Conservation (phyloP, 2,113 vertebrate genomes). For the Hydrolagus affinis region DNA sequence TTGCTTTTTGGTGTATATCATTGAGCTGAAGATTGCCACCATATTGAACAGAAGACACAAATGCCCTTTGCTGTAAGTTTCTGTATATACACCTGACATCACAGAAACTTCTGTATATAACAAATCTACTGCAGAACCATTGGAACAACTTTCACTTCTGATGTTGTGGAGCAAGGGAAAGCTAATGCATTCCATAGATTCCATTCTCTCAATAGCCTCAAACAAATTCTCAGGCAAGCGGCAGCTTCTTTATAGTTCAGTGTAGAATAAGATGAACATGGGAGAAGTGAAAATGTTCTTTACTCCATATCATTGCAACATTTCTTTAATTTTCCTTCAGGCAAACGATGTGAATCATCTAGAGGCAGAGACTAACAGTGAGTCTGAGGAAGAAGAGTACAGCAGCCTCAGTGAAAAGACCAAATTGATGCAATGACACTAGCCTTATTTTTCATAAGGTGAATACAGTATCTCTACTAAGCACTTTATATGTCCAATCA, state of each 20-base stretch:
- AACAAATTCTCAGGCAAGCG: neutral
- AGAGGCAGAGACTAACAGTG: slow-evolving; percentile 35
- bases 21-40: too few species aligned
- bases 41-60: too few species aligned
- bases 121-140: too few species aligned
- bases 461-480: neutral
- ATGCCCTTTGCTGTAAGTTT: too few species aligned
- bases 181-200: too few species aligned
- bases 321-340: neutral
- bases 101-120: too few species aligned
- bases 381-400: slow-evolving; percentile 60
- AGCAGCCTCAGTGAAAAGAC: slow-evolving; percentile 61
- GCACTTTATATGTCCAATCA: slow-evolving; percentile 2
- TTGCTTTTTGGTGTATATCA: too few species aligned
- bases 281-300: neutral
- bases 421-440: slow-evolving; percentile 58
- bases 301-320: neutral
- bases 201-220: neutral
- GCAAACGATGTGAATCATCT: neutral
- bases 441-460: neutral
- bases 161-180: too few species aligned
- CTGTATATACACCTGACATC: too few species aligned
- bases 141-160: too few species aligned
- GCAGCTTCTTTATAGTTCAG: neutral
- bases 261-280: too few species aligned